Evolutionary conservation across 2,113 vertebrate genomes (phyloP).

Genomic region (Stomatorhinus ivindoensis): DNA sequence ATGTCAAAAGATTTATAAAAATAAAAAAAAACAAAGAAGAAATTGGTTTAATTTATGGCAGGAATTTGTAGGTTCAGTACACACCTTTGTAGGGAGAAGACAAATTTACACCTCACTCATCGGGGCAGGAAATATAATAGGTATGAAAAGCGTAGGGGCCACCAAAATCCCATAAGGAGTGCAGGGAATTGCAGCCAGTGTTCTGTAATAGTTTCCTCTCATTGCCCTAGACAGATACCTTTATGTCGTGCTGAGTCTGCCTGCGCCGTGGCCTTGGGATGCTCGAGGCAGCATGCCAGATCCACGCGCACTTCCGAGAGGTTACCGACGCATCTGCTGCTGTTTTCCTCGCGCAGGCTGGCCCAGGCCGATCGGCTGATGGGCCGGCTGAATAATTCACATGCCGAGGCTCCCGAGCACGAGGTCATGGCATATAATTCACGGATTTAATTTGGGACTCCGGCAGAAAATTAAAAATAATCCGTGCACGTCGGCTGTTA

Average conservation of each 20-base stretch:
- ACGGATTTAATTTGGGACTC: not conserved
- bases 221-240: not conserved
- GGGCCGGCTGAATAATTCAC: conserved; percentile 54
- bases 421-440: not conserved
- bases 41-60: not conserved
- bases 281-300: not conserved
- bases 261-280: not conserved
- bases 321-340: not conserved
- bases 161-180: not conserved
- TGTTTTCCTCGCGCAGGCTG: not conserved
- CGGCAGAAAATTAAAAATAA: not conserved
- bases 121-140: not conserved
- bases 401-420: conserved; percentile 10
- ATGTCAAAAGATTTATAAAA: not conserved
- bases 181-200: not conserved
- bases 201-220: not conserved
- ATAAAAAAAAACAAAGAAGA: not conserved
- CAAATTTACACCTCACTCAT: not conserved
- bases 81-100: not conserved
- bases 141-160: not conserved
- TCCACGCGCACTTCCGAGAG: not conserved
- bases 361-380: conserved; percentile 32
- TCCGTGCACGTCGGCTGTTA: not conserved
- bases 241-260: not conserved
- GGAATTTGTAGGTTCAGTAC: not conserved